Percentiles rank a stretch among this genome's conserved stretches.
Evolutionary conservation across 2,888 invertebrate genomes (phyloP).

Genomic region (Pyralis farinalis): DNA sequence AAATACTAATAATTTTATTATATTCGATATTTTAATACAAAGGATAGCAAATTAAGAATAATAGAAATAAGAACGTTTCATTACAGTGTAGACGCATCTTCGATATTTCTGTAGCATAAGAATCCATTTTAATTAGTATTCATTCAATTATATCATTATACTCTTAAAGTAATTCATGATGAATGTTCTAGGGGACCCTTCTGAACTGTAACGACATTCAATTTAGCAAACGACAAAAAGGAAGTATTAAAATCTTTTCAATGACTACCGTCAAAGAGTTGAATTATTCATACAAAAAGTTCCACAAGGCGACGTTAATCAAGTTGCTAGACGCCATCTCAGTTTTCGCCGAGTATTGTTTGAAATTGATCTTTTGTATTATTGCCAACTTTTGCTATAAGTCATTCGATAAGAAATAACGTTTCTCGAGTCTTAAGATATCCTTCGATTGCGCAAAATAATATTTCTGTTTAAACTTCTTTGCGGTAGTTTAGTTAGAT

Average conservation of each 20-base stretch:
- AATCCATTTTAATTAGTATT: no score
- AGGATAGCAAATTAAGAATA: no score
- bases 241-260: slow-evolving; percentile 29
- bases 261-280: slow-evolving; percentile 32
- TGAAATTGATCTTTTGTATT: slow-evolving; percentile 29
- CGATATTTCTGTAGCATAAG: no score
- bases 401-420: slow-evolving; percentile 38
- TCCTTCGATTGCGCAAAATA: not conserved
- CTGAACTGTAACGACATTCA: slow-evolving; percentile 11
- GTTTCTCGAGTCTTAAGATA: slow-evolving; percentile 5
- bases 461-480: not conserved
- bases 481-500: no score
- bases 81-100: no score
- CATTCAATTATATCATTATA: no score
- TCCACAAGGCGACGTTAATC: slow-evolving; percentile 40
- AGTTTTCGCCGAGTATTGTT: slow-evolving; percentile 31
- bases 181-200: not conserved
- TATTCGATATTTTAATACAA: no score
- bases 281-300: slow-evolving; percentile 42
- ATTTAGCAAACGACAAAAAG: slow-evolving; percentile 22
- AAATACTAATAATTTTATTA: no score
- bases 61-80: no score
- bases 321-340: slow-evolving; percentile 34
- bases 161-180: not conserved
- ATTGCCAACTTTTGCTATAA: slow-evolving; percentile 42